Percentiles rank a stretch among this genome's conserved stretches.
Conservation (phyloP, 1,140 invertebrate species). For the Drosophila paulistorum region DNA sequence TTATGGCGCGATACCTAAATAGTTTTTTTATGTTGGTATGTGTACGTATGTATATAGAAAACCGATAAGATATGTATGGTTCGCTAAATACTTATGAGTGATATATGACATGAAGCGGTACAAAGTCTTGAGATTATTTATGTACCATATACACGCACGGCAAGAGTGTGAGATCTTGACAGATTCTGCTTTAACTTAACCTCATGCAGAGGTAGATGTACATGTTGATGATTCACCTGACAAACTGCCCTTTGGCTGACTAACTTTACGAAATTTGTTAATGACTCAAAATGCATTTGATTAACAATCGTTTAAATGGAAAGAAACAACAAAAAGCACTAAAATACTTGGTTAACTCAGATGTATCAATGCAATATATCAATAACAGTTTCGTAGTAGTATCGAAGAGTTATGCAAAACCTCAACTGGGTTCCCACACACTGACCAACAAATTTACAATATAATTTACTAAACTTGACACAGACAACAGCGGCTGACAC, state of each 20-base stretch:
- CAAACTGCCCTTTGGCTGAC: not conserved
- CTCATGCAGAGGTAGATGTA: not conserved
- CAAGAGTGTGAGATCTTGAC: not conserved
- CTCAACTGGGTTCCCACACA: slow-evolving; percentile 44
- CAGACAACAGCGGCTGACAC: slow-evolving; percentile 19
- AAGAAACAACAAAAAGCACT: not conserved
- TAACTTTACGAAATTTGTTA: not conserved
- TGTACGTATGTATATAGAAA: slow-evolving; percentile 13
- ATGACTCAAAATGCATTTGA: not conserved
- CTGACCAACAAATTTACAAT: slow-evolving; percentile 40
- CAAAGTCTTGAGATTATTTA: not conserved
- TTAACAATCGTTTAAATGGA: not conserved
- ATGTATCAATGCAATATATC: slow-evolving; percentile 9
- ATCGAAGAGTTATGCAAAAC: slow-evolving; percentile 6
- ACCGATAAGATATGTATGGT: slow-evolving; percentile 45
- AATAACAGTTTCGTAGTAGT: not conserved
- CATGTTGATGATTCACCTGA: too few species aligned
- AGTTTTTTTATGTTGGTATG: not conserved
- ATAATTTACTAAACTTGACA: slow-evolving; percentile 51
- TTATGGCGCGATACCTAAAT: slow-evolving; percentile 22
- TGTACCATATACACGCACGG: not conserved
- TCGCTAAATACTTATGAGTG: slow-evolving; percentile 26
- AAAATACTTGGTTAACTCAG: not conserved
- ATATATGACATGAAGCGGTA: slow-evolving; percentile 30
- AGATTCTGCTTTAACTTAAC: not conserved